Percentiles rank a stretch among this genome's conserved stretches.
These are phyloP conservation scores for Hypena proboscidalis DNA, from an alignment of 2,888 invertebrate species.

Conservation along the genomic window DNA sequence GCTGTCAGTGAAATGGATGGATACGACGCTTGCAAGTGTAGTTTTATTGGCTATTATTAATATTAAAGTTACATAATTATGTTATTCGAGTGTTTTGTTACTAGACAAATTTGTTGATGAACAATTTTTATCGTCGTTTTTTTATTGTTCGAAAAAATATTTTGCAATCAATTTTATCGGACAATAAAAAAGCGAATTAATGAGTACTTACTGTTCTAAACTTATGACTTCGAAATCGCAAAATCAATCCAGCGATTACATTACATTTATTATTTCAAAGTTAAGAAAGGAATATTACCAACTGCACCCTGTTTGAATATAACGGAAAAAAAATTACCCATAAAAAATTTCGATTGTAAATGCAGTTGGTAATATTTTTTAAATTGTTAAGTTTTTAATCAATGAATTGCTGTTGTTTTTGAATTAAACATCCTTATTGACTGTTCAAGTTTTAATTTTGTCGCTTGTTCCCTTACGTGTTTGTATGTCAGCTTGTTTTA, in stretches of 20 bases:
- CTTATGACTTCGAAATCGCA: slow-evolving; percentile 48
- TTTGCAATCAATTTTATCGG: slow-evolving; percentile 18
- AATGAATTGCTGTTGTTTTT: slow-evolving; percentile 80
- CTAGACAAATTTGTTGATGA: slow-evolving; percentile 63
- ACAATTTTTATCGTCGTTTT: slow-evolving; percentile 36
- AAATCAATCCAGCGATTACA: slow-evolving; percentile 70
- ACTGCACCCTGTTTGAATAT: slow-evolving; percentile 1
- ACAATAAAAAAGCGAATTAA: slow-evolving; percentile 21
- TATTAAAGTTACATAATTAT: slow-evolving; percentile 59
- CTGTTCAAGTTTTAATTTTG: slow-evolving; percentile 67
- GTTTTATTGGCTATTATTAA: slow-evolving; percentile 72
- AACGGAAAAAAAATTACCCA: neutral
- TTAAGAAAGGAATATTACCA: slow-evolving; percentile 33
- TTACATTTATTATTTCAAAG: slow-evolving; percentile 79
- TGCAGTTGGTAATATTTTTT: slow-evolving; percentile 27
- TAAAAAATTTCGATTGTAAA: slow-evolving; percentile 4
- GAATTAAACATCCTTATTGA: slow-evolving; percentile 81
- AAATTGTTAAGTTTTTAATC: slow-evolving; percentile 78
- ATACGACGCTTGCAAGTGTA: slow-evolving; percentile 62
- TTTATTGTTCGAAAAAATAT: slow-evolving; percentile 27
- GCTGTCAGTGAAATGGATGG: slow-evolving; percentile 74
- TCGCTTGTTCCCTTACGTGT: slow-evolving; percentile 74
- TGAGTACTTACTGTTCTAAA: slow-evolving; percentile 25
- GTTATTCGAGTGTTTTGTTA: slow-evolving; percentile 69
- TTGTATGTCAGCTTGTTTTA: slow-evolving; percentile 68